Conservation (phyloP, 2,888 invertebrate genomes). For the Physocephala rufipes region DNA sequence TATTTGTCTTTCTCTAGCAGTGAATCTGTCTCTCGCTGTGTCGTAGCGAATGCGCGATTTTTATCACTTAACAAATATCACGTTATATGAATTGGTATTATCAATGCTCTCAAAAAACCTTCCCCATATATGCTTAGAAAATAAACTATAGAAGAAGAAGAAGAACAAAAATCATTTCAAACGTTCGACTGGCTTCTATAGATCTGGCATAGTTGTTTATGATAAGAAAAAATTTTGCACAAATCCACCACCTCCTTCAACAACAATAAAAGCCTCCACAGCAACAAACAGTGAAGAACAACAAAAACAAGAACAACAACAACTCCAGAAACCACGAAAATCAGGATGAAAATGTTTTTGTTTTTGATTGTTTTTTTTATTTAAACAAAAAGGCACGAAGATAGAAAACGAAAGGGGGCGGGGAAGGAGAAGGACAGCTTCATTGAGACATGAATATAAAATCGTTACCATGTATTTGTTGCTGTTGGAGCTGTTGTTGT, state of each 20-base stretch:
- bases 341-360: neutral
- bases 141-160: neutral
- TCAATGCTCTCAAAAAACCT: constrained; percentile 9
- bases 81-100: constrained; percentile 52
- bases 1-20: constrained; percentile 22
- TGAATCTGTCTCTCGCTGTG: neutral
- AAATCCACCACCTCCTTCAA: too few relatives aligned
- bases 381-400: too few relatives aligned
- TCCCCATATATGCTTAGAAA: neutral
- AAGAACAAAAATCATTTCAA: neutral
- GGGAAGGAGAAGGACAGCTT: too few relatives aligned
- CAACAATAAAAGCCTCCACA: neutral
- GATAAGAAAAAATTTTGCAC: too few relatives aligned
- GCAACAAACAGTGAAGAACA: neutral
- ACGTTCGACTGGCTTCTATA: too few relatives aligned
- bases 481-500: constrained; percentile 20
- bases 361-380: too few relatives aligned
- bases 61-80: constrained; percentile 59
- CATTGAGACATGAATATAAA: constrained; percentile 1
- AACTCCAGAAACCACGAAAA: neutral
- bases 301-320: constrained; percentile 7
- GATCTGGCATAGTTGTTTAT: too few relatives aligned
- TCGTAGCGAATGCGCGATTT: constrained; percentile 47
- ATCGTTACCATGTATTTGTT: neutral
- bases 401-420: too few relatives aligned